Conservation (phyloP, 2,888 invertebrate genomes). For the Trachelus iudaicus region DNA sequence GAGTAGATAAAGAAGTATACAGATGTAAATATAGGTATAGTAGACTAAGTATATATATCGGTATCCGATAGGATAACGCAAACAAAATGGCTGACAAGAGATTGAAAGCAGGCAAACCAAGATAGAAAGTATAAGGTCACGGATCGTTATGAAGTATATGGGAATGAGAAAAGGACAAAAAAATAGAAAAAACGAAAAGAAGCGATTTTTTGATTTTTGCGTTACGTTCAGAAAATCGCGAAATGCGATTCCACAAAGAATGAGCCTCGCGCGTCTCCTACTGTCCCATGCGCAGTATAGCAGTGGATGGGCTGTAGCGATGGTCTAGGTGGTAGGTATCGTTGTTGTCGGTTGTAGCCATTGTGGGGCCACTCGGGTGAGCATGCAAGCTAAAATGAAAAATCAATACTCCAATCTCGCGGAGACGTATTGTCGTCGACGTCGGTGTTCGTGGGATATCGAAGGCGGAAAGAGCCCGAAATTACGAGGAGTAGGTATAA, state of each 20-base stretch:
- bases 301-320: background rate
- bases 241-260: background rate
- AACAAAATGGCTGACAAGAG: background rate
- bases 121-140: background rate
- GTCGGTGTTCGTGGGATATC: background rate
- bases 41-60: background rate
- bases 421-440: slow-evolving; percentile 4
- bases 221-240: background rate
- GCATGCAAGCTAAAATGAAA: background rate
- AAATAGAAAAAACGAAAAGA: background rate
- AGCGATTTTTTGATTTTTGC: background rate
- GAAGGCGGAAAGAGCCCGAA: background rate
- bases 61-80: background rate
- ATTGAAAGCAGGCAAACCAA: background rate
- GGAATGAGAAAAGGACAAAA: background rate
- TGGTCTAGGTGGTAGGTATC: background rate
- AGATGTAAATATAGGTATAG: background rate
- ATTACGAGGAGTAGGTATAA: background rate
- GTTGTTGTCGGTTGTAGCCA: background rate
- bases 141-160: background rate
- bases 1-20: background rate
- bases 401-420: slow-evolving; percentile 4
- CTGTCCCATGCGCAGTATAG: background rate
- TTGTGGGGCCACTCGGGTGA: background rate
- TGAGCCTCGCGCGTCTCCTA: background rate